phyloP scores from a whole-genome alignment of 2,888 invertebrate genomes.

The Callyntrura sp. region DNA sequence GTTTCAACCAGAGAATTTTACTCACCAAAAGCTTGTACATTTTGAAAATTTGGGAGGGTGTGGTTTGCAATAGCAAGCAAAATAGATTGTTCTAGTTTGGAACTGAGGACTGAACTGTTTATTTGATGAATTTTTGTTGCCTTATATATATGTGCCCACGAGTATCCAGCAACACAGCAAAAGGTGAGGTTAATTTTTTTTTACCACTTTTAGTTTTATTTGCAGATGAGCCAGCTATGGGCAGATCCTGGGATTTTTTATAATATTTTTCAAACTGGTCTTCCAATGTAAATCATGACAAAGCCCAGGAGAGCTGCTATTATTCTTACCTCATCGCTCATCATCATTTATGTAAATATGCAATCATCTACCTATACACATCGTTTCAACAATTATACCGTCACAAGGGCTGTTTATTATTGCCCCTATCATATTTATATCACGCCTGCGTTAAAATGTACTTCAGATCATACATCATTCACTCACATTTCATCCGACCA shows the following conservation, averaged over 20 bases:
- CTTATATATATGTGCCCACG: slow-evolving; percentile 53
- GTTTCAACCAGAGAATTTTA: not conserved
- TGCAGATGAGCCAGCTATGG: slow-evolving; percentile 39
- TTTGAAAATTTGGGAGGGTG: slow-evolving; percentile 64
- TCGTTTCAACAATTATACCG: slow-evolving; percentile 19
- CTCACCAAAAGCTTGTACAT: slow-evolving; percentile 79
- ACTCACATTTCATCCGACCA: not conserved
- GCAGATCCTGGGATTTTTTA: slow-evolving; percentile 34
- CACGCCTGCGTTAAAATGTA: not conserved
- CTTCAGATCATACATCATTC: not conserved
- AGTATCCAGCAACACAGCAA: slow-evolving; percentile 19
- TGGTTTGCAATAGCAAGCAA: slow-evolving; percentile 72
- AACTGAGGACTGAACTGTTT: slow-evolving; percentile 69
- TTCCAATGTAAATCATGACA: not conserved
- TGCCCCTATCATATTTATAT: not conserved
- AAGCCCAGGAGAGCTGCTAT: not conserved
- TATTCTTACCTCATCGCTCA: slow-evolving; percentile 53
- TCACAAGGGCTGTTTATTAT: slow-evolving; percentile 15
- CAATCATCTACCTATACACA: slow-evolving; percentile 17
- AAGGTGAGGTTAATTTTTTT: slow-evolving; percentile 24
- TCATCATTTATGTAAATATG: slow-evolving; percentile 11
- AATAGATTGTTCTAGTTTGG: slow-evolving; percentile 54
- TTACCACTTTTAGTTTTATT: not conserved
- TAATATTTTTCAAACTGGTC: slow-evolving; percentile 34
- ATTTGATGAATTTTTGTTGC: not conserved